Evolutionary conservation across 2,113 vertebrate species (phyloP).

Genomic region (Nematolebias whitei): DNA sequence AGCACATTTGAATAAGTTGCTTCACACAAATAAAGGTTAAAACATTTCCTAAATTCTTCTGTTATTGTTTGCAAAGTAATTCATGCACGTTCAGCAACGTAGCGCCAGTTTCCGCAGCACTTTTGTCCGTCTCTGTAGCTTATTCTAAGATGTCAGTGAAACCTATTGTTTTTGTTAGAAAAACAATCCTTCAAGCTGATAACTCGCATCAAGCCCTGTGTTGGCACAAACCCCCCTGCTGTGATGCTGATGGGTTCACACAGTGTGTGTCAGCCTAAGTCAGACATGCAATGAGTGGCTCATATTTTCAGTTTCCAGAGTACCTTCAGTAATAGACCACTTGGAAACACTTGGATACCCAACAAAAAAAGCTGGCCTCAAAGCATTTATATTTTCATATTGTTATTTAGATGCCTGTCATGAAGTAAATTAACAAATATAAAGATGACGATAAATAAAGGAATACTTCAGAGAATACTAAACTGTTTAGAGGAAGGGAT

Average conservation of each 20-base stretch:
- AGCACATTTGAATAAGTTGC: background rate
- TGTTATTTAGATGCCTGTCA: too few species aligned
- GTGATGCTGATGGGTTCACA: constrained; percentile 41
- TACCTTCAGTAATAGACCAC: background rate
- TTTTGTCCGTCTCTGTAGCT: background rate
- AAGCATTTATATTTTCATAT: background rate
- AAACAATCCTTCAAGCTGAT: constrained; percentile 48
- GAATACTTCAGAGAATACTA: too few species aligned
- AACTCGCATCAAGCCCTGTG: constrained; percentile 33
- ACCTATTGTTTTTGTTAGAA: constrained; percentile 19
- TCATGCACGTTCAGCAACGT: background rate
- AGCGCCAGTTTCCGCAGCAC: background rate
- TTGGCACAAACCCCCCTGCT: constrained; percentile 26
- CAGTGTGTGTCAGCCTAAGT: constrained; percentile 25
- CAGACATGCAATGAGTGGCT: constrained; percentile 13
- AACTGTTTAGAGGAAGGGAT: too few species aligned
- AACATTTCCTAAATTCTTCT: background rate
- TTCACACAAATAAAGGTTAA: background rate
- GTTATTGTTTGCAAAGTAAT: background rate
- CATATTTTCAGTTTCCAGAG: constrained; percentile 16
- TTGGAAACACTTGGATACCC: background rate
- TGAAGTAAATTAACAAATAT: too few species aligned
- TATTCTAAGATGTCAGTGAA: background rate
- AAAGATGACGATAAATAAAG: too few species aligned
- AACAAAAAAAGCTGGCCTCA: background rate